Evolutionary conservation across 2,888 invertebrate genomes (phyloP).

Genomic region (Drepanosiphum platanoidis): DNA sequence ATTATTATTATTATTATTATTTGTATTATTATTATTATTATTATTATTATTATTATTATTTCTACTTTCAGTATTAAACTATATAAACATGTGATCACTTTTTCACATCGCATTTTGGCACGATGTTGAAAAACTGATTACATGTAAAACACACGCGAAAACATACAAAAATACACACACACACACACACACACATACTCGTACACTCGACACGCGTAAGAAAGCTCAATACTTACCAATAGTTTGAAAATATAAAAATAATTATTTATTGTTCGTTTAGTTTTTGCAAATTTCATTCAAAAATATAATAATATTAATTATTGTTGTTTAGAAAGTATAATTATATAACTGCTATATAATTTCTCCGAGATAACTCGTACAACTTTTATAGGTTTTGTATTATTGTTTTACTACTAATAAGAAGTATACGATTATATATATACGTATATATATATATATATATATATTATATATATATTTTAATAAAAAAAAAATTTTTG

Average conservation of each 20-base stretch:
- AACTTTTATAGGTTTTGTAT: constrained; percentile 33
- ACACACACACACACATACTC: not conserved
- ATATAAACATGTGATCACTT: constrained; percentile 56
- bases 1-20: constrained; percentile 48
- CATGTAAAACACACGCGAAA: constrained; percentile 23
- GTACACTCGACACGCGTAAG: constrained; percentile 32
- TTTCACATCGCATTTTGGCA: constrained; percentile 56
- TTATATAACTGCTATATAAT: too few species aligned
- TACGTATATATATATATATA: constrained; percentile 32
- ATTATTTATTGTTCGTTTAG: constrained; percentile 21
- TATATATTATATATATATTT: constrained; percentile 24
- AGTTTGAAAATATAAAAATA: not conserved
- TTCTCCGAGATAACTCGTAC: not conserved
- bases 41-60: constrained; percentile 32
- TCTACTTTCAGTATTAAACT: constrained; percentile 15
- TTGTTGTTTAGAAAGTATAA: not conserved
- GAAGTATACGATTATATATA: constrained; percentile 20
- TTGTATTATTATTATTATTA: constrained; percentile 17
- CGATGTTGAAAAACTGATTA: constrained; percentile 61
- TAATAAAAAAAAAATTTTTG: constrained; percentile 26
- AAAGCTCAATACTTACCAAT: not conserved
- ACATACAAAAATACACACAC: not conserved
- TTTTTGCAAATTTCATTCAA: not conserved
- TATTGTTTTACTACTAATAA: constrained; percentile 40
- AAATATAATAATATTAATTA: not conserved